Percentiles rank a stretch among this genome's conserved stretches.
These are phyloP conservation scores for Portunus trituberculatus DNA, from an alignment of 1,140 invertebrate species.

Conservation along the genomic window DNA sequence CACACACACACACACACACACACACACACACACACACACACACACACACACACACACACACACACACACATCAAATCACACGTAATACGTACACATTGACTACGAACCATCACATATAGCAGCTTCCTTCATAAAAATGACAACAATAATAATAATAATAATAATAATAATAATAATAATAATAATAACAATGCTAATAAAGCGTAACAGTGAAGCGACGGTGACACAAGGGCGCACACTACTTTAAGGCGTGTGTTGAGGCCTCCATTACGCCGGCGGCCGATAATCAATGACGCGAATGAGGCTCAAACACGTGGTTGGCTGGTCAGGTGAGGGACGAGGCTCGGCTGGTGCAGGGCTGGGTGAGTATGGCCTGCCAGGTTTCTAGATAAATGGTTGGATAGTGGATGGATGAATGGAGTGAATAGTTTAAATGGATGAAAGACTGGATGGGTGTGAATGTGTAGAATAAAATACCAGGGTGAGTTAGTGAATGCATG, in stretches of 20 bases:
- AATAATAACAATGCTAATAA: no score
- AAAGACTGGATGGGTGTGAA: not conserved
- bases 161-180: no score
- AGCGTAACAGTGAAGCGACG: no score
- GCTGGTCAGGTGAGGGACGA: not conserved
- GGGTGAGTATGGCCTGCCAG: not conserved
- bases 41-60: conserved; percentile 41
- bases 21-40: conserved; percentile 41
- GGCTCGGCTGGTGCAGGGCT: not conserved
- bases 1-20: conserved; percentile 31
- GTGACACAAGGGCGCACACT: no score
- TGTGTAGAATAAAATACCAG: not conserved
- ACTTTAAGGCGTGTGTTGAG: not conserved
- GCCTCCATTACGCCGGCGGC: not conserved
- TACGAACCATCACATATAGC: no score
- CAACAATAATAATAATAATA: no score
- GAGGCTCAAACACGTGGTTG: not conserved
- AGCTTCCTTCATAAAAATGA: no score
- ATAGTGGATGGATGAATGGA: no score
- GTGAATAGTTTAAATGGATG: no score
- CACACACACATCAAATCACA: not conserved
- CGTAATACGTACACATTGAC: no score
- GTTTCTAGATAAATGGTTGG: no score
- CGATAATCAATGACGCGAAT: not conserved
- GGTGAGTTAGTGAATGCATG: no score